Evolutionary conservation across 2,888 invertebrate species (phyloP).

Genomic region (Homarus gammarus): DNA sequence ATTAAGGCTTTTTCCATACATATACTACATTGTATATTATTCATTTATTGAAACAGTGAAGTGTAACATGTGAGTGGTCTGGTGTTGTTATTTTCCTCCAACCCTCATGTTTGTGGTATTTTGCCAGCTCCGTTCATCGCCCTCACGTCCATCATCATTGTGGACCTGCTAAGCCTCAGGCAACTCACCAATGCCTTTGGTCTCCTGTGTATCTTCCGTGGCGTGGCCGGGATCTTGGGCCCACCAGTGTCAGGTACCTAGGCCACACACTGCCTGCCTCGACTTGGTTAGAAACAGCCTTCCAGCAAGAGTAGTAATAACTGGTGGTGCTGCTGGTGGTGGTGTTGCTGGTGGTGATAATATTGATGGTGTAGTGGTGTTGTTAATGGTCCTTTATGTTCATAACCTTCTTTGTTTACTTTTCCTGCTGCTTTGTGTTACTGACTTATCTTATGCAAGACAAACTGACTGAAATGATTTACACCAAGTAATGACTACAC

Average conservation of each 20-base stretch:
- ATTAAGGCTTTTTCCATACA: neutral
- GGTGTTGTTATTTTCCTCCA: constrained; percentile 2
- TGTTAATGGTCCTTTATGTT: constrained; percentile 3
- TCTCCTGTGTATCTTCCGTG: constrained; percentile 95
- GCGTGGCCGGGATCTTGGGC: constrained; percentile 92
- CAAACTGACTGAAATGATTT: neutral
- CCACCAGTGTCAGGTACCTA: constrained; percentile 81
- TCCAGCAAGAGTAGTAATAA: constrained; percentile 20
- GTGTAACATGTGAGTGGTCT: constrained; percentile 6
- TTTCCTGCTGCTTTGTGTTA: constrained; percentile 24
- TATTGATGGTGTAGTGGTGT: neutral
- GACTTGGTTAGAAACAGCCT: constrained; percentile 11
- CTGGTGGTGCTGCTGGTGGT: constrained; percentile 28
- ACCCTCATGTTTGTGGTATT: constrained; percentile 46
- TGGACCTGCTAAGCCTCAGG: constrained; percentile 96
- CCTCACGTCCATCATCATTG: constrained; percentile 97
- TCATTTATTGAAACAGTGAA: neutral
- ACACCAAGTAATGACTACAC: neutral
- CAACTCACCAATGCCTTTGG: constrained; percentile 98
- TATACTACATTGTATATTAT: neutral
- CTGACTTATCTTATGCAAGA: neutral
- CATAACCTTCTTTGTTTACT: constrained; percentile 16
- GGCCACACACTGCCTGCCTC: constrained; percentile 20
- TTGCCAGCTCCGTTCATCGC: constrained; percentile 95
- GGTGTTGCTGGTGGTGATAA: constrained; percentile 43